Evolutionary conservation across 2,113 vertebrate genomes (phyloP), one percentile per base, ranked within the genome.

Genomic region (Alosa alosa): DNA sequence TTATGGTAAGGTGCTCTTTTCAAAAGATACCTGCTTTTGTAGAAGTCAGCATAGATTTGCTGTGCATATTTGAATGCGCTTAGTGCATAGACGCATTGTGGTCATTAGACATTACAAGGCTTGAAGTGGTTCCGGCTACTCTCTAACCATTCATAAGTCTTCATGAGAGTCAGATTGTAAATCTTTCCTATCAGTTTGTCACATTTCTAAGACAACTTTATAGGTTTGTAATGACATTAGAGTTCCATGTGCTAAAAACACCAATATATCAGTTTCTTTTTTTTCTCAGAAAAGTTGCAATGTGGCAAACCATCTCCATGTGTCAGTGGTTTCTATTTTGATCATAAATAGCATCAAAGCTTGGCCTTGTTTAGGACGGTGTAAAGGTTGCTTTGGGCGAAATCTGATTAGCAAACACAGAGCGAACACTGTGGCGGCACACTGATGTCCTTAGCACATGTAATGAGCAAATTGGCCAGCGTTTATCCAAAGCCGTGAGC

Each of bases 391-490:
- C 7, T 20, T 31, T 9, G 64, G 49, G 31, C 22, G 39, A 25
- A 84, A n/a, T 81, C 82, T 72, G 18, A 75, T 86, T 86, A 52
- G 15, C 46, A 83, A 11, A 83, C 81, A 82, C 44, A 86, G 60
- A 72, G 81, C 10, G 86, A 81, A 36, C 83, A 84, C n/a, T 84
- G 52, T 87, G 68, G 2, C 25, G 3, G 50, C 1, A 39, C 72
- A 25, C 22, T 49, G 75, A n/a, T 22, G n/a, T 84, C 60, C 41
- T 81, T 15, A 6, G 44, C n/a, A n/a, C 17, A 46, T 1, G 31
- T 84, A 87, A 87, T 87, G 86, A 84, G n/a, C 46, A 83, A 81
- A 84, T 50, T 84, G 86, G 72, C 10, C 72, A 17, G 72, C 72
- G 20, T 78, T 78, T 78, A 36, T 78, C 39, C 68, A 25, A 45